Evolutionary conservation across 2,888 invertebrate genomes (phyloP).

Genomic region (Limnephilus auricula): DNA sequence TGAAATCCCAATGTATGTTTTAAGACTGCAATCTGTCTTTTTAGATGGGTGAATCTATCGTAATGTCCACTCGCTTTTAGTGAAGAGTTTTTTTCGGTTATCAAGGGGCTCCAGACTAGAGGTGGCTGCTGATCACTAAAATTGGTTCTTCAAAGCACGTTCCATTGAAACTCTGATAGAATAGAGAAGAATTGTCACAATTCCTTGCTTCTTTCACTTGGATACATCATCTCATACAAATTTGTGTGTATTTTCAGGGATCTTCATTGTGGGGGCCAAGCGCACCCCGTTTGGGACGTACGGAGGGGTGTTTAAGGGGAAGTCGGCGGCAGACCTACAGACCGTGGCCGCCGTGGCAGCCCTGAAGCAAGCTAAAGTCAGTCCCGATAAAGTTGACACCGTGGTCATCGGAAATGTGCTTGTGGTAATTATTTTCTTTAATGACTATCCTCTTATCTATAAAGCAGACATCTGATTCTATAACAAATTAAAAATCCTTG

Average conservation of each 20-base stretch:
- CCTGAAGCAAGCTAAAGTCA: slow-evolving; percentile 86
- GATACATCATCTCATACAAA: not conserved
- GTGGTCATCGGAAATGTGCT: slow-evolving; percentile 94
- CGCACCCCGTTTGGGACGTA: slow-evolving; percentile 98
- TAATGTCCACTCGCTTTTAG: no score
- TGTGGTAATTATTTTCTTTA: slow-evolving; percentile 78
- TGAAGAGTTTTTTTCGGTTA: no score
- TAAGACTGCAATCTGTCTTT: no score
- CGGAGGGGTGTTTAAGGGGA: slow-evolving; percentile 89
- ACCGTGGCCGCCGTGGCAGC: slow-evolving; percentile 89
- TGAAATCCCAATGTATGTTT: no score
- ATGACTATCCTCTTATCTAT: not conserved
- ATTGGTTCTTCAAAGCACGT: not conserved
- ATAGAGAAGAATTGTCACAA: not conserved
- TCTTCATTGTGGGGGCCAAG: slow-evolving; percentile 96
- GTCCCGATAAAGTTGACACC: slow-evolving; percentile 92
- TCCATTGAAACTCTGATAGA: not conserved
- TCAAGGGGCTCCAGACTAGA: no score
- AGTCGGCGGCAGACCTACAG: slow-evolving; percentile 87
- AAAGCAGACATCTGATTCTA: not conserved
- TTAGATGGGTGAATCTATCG: not conserved
- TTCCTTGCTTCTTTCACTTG: not conserved
- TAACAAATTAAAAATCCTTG: not conserved
- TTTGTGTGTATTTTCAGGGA: slow-evolving; percentile 77
- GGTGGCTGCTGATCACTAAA: not conserved